Conservation (phyloP, 2,888 invertebrate species). For the Plebejus argus region DNA sequence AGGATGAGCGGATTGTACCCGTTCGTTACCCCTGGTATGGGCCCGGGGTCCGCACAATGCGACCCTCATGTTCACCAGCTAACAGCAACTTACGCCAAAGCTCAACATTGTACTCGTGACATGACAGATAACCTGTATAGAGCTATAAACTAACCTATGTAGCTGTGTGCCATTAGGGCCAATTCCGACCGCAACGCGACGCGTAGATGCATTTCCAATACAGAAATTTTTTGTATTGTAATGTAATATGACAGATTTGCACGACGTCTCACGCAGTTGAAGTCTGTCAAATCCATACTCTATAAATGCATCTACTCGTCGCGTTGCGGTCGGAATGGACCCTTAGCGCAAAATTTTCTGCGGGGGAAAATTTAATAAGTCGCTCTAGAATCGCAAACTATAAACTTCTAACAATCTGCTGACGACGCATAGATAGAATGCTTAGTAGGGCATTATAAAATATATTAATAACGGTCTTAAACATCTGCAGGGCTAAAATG, state of each 20-base stretch:
- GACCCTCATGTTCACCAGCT: slow-evolving; percentile 28
- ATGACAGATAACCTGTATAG: not conserved
- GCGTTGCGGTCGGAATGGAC: no score
- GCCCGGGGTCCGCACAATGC: slow-evolving; percentile 22
- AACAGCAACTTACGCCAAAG: slow-evolving; percentile 23
- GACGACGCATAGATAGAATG: not conserved
- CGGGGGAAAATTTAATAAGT: not conserved
- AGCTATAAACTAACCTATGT: not conserved
- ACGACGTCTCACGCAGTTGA: no score
- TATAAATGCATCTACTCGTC: no score
- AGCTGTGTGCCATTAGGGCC: not conserved
- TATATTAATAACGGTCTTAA: no score
- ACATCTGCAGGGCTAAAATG: no score
- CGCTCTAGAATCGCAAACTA: not conserved
- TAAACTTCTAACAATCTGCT: not conserved
- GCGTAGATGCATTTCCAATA: no score
- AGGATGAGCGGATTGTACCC: slow-evolving; percentile 44
- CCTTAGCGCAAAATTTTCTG: no score
- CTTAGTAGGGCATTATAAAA: not conserved
- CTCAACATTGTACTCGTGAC: slow-evolving; percentile 19
- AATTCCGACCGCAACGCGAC: no score
- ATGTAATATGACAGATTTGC: no score
- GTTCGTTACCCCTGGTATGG: slow-evolving; percentile 36
- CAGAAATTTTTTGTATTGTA: no score
- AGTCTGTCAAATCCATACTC: no score